Base-by-base conservation (phyloP, 92 coral and sea anemone species). In the Actinostola sp. region DNA sequence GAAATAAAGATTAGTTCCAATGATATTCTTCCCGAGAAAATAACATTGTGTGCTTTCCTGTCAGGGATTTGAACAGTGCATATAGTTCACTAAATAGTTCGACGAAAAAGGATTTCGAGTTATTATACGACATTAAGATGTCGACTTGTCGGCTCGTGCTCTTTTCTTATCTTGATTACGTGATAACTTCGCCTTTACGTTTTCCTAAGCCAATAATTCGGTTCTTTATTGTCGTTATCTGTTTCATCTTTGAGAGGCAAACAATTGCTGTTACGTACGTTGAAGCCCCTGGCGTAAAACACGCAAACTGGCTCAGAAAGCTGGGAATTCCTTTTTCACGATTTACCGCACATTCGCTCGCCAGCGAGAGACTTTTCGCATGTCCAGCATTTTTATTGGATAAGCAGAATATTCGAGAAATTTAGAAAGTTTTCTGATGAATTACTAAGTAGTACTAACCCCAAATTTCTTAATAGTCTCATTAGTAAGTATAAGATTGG, bases 71-170 rank as follows among this genome's bases (percentile, higher is more conserved):
- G n/a, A n/a, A 20, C 31, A 25, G 25, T 53, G 59, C 27, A n/a
- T 7, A 11, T 11, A 53, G 21, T 57, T 7, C 39, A n/a, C 38
- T 2, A 30, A 28, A 57, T 27, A 57, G 36, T 30, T 57, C 10
- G 28, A 35, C 13, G 19, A 27, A 36, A 36, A 36, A 4, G 42
- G 42, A 36, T 36, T 36, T 61, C 8, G 66, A 61, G 38, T 50
- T 31, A 17, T 48, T 38, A 65, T 27, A 33, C 13, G 41, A 16
- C 23, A n/a, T 34, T 38, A 20, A 46, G 49, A 43, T 63, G 58
- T 66, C 81, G 72, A 70, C 81, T 66, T 30, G 72, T 64, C 79
- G 79, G 69, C 69, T 33, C 62, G 63, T 59, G 21, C 50, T 52
- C 65, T 45, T 42, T 30, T 12, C 63, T 50, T 75, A 49, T 48